Base-by-base conservation (phyloP, 2,797 vertebrate species). In the Pseudochromis fuscus region DNA sequence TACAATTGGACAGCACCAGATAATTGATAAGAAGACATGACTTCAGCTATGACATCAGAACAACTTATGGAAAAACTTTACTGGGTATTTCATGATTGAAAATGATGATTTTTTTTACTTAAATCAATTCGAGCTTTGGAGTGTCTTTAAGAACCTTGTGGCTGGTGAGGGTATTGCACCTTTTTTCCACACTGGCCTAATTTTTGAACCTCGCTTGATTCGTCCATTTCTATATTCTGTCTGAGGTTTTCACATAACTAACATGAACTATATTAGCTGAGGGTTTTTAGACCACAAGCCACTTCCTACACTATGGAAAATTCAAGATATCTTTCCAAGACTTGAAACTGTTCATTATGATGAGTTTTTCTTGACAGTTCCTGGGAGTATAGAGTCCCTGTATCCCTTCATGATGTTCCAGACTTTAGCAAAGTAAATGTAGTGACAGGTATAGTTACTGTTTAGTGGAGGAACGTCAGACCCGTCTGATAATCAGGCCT, bases 371-470 rank as follows among this genome's bases (percentile, higher is more conserved):
- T 57, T 67, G 78, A 75, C 79, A 75, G 63, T 79, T 75, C 42
- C 53, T 67, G 25, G 5, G 24, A 67, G 70, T 18, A 35, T 0
- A 1, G 33, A 50, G 38, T 77, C 58, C 59, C 40, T 8, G 24
- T 31, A 16, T 8, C 31, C 42, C 46, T 50, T 15, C 42, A 58
- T 55, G 64, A 66, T 55, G 40, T 58, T 75, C 60, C 56, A 80
- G 31, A 79, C 82, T 75, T 35, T 73, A 68, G 63, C 45, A 48
- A 79, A 76, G 67, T 25, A 30, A 27, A 80, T 62, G 38, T 28
- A 57, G 19, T 85, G 82, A 87, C 83, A 82, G 58, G 31, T 64
- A n/a, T n/a, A 75, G 61, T 68, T 63, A 58, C 31, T 19, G 60
- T 78, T 69, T 59, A 68, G 33, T 50, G 28, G 56, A 51, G 24